Conservation (phyloP, 1,140 invertebrate genomes). For the Drosophila pruinosa region DNA sequence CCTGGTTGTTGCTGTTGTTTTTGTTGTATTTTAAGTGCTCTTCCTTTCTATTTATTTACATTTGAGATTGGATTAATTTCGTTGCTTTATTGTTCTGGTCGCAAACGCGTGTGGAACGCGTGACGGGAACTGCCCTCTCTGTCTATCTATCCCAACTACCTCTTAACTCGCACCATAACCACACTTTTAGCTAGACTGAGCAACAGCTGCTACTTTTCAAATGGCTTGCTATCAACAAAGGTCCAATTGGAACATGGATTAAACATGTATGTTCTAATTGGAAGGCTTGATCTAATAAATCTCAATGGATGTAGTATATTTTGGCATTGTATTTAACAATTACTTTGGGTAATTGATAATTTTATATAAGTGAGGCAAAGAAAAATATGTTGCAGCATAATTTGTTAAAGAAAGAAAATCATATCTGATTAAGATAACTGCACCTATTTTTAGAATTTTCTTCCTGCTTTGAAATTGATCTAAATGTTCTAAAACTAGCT, state of each 20-base stretch:
- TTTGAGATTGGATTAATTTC: constrained; percentile 52
- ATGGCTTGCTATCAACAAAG: not conserved
- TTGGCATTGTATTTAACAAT: no score
- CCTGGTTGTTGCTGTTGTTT: constrained; percentile 10
- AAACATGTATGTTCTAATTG: no score
- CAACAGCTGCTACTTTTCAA: not conserved
- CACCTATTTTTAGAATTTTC: no score
- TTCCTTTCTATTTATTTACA: constrained; percentile 50
- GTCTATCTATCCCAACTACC: not conserved
- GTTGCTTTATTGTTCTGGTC: constrained; percentile 17
- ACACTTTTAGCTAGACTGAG: not conserved
- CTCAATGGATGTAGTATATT: no score
- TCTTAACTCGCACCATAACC: constrained; percentile 3
- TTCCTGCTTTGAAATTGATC: no score
- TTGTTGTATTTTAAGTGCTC: constrained; percentile 35
- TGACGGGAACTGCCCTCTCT: constrained; percentile 16
- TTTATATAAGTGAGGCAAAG: no score
- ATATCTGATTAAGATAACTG: no score
- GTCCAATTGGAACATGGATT: not conserved
- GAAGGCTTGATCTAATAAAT: no score
- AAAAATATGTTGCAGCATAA: no score
- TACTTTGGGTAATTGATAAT: no score
- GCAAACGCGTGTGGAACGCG: constrained; percentile 54
- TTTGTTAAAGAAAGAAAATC: no score
- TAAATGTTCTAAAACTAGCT: no score